phyloP scores from a whole-genome alignment of 2,113 vertebrate species.

The Epinephelus moara region DNA sequence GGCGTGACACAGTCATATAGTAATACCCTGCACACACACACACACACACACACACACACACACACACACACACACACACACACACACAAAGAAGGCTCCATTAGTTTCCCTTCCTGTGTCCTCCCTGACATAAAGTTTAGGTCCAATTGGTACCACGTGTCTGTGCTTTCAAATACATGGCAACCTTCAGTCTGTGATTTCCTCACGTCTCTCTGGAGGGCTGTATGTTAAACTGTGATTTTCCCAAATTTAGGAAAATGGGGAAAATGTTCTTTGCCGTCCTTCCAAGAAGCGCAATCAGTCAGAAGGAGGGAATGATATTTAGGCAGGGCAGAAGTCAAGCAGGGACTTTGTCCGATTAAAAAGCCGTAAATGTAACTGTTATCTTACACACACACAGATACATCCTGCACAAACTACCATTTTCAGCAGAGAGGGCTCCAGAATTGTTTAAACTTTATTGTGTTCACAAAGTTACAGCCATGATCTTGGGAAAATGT shows the following conservation, averaged over 20 bases:
- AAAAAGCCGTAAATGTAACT: conserved; percentile 1
- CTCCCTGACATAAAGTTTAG: conserved; percentile 49
- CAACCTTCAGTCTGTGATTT: conserved; percentile 54
- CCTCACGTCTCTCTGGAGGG: conserved; percentile 61
- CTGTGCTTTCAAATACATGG: conserved; percentile 48
- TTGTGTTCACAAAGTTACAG: not conserved
- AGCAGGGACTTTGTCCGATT: conserved; percentile 22
- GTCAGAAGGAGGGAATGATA: conserved; percentile 41
- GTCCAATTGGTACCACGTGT: conserved; percentile 76
- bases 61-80: conserved; percentile 22
- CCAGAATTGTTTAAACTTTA: not conserved
- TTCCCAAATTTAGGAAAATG: conserved; percentile 50
- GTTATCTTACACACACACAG: not conserved
- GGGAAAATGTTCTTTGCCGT: conserved; percentile 28
- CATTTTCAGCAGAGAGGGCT: not conserved
- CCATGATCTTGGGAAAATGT: not conserved
- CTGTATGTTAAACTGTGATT: conserved; percentile 59
- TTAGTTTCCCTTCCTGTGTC: conserved; percentile 33
- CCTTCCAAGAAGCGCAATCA: conserved; percentile 40
- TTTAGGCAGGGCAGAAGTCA: conserved; percentile 37
- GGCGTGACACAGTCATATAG: conserved; percentile 20
- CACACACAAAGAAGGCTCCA: conserved; percentile 8
- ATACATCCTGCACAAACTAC: not conserved
- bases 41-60: conserved; percentile 9
- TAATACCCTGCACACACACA: conserved; percentile 35